Base-by-base conservation (phyloP, 2,797 vertebrate species). In the Poliocrania exsul region DNA sequence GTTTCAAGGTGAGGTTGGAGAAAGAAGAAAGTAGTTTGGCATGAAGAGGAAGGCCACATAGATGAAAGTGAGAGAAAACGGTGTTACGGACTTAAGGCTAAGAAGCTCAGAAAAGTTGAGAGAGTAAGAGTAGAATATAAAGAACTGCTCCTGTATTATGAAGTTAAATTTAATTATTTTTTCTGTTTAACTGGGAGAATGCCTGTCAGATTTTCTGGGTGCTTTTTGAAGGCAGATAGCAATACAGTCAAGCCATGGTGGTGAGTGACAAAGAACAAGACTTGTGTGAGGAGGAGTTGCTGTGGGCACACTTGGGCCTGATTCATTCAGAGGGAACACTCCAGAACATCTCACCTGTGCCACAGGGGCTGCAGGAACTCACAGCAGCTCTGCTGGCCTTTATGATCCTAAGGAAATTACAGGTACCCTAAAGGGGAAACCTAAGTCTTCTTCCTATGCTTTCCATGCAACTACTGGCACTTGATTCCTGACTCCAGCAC, bases 301-400 rank as follows among this genome's bases (percentile, higher is more conserved):
- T 53, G 5, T 29, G 26, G 54, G 44, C 47, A 24, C 11, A 17
- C 0, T 0, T 0, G 2, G 80, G 21, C 69, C 81, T 4, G 3
- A 38, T 15, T 58, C 25, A 8, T 0, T 0, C 31, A n/a, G 17
- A 53, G 33, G 11, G 72, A 75, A 38, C 28, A 19, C 38, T 60
- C 46, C 83, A 71, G 44, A 37, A 47, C 0, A 0, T 25, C 44
- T 44, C 16, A 5, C 47, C 44, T 82, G 51, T 73, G 56, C 71
- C 14, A 9, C 1, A 0, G 33, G 42, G 20, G 23, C 46, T 2
- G 0, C 15, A 50, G 62, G 28, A 84, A 13, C 46, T 72, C 26
- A 3, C 24, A 44, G 67, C 54, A 74, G 33, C 29, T 56, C 46
- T 49, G 37, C 47, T 65, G 50, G 37, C 47, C 71, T 58, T 33